Percentiles rank a stretch among this genome's conserved stretches.
These are phyloP conservation scores for Drosophila tripunctata DNA, from an alignment of 2,888 invertebrate genomes.

Conservation along the genomic window DNA sequence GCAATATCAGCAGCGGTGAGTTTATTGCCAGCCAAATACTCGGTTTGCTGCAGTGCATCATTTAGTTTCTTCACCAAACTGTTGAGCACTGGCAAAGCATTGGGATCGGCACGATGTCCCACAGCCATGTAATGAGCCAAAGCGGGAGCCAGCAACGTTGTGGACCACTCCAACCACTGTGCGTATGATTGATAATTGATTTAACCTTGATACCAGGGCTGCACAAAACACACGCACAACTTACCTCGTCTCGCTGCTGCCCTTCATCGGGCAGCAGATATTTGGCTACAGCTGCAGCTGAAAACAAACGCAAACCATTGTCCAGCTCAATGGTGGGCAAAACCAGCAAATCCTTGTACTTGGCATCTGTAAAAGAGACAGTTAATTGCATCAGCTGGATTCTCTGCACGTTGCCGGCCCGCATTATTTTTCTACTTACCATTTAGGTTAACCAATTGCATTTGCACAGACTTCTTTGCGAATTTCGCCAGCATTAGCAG, in stretches of 20 bases:
- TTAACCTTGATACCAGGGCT: slow-evolving; percentile 71
- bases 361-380: slow-evolving; percentile 82
- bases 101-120: slow-evolving; percentile 85
- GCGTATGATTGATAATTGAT: slow-evolving; percentile 34
- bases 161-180: slow-evolving; percentile 89
- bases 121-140: slow-evolving; percentile 85
- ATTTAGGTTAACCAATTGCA: slow-evolving; percentile 87
- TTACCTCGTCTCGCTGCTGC: slow-evolving; percentile 83
- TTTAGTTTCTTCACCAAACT: slow-evolving; percentile 87
- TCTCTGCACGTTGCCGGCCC: slow-evolving; percentile 49
- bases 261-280: slow-evolving; percentile 86
- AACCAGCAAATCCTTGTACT: slow-evolving; percentile 86
- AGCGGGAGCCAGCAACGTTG: slow-evolving; percentile 86
- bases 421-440: slow-evolving; percentile 84
- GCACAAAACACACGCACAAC: no score
- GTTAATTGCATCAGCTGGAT: slow-evolving; percentile 59
- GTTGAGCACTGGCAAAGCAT: slow-evolving; percentile 86
- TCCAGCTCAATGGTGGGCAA: slow-evolving; percentile 89
- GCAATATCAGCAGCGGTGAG: slow-evolving; percentile 89
- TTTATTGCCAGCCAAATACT: slow-evolving; percentile 87
- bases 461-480: slow-evolving; percentile 86
- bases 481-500: slow-evolving; percentile 89
- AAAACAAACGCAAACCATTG: slow-evolving; percentile 88
- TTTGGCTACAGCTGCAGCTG: slow-evolving; percentile 89
- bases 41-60: slow-evolving; percentile 84